Base-by-base conservation (phyloP, 1,140 invertebrate genomes). In the Pteromalus puparum region DNA sequence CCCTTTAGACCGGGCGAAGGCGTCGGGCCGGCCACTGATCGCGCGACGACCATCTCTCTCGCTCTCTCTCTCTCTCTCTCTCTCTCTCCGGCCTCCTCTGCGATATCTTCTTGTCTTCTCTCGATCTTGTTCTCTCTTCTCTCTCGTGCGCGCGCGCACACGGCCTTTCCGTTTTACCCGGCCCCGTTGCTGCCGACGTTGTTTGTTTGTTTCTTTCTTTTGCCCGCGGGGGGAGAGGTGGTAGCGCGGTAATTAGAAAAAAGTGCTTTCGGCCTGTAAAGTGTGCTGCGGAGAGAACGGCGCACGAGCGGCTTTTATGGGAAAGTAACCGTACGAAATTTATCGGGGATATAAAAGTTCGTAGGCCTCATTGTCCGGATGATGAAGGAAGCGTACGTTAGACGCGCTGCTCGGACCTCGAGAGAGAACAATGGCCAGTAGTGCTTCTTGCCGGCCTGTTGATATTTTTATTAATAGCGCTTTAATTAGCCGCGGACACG, bases 1-100 rank as follows among this genome's bases (percentile, higher is more conserved):
- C 9, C 48, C n/a, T 77, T 77, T 61, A 61, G 15, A 38, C 6
- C 72, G 34, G 30, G 34, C 72, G 24, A 26, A 30, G 67, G 28
- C 67, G 67, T 26, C 21, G 67, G 28, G 53, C 21, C 74, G 74
- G 74, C 53, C 74, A 76, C 74, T 76, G 74, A 76, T 76, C 74
- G 74, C 74, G 38, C 42, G 10, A 34, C 30, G 53, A 61, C 72
- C 74, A 42, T 24, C n/a, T 46, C 30, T 46, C 13, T 53, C 65
- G 1, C 65, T 10, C 65, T 67, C 15, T n/a, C 65, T n/a, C n/a
- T 67, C 65, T 67, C 18, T n/a, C 21, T 24, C 24, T n/a, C 34
- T 68, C 26, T 42, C 48, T 81, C 42, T 42, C 79, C 30, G 15
- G 6, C 24, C 2, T n/a, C 15, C 21, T 28, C 78, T 70, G 53